A percentile compares a stretch with the other conserved stretches of the same genome.
Conservation (phyloP, 2,113 vertebrate genomes). For the Proteles cristata region DNA sequence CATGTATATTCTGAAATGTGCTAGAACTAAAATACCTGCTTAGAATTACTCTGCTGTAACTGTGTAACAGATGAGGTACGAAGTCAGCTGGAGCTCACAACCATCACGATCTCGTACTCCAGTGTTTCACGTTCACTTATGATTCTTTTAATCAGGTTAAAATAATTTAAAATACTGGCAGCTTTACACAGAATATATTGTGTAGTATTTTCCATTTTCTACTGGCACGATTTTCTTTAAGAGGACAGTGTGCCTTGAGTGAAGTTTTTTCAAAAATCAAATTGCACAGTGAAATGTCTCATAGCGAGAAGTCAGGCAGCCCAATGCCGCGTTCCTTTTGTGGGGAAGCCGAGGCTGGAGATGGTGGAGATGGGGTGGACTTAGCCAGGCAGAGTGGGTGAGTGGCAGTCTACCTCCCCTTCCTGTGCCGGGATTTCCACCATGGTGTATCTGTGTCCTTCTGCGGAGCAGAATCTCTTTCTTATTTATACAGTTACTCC, state of each 20-base stretch:
- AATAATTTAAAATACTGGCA: not conserved
- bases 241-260: not conserved
- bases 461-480: not conserved
- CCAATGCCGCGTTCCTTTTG: accelerated
- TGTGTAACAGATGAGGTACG: not conserved
- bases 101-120: not conserved
- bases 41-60: not conserved
- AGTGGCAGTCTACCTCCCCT: not conserved
- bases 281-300: not conserved
- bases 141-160: slow-evolving; percentile 5
- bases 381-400: accelerated
- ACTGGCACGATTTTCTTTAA: not conserved
- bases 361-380: accelerated
- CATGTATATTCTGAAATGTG: not conserved
- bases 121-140: not conserved
- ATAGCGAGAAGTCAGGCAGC: not conserved
- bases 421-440: accelerated
- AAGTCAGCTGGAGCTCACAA: not conserved
- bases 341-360: not conserved
- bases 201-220: not conserved
- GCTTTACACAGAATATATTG: not conserved
- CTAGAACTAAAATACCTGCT: not conserved
- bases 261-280: not conserved
- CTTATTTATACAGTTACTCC: not conserved
- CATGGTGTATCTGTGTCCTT: not conserved